Evolutionary conservation across 2,113 vertebrate genomes (phyloP), one percentile per base, ranked within the genome.

Genomic region (Taurulus bubalis): DNA sequence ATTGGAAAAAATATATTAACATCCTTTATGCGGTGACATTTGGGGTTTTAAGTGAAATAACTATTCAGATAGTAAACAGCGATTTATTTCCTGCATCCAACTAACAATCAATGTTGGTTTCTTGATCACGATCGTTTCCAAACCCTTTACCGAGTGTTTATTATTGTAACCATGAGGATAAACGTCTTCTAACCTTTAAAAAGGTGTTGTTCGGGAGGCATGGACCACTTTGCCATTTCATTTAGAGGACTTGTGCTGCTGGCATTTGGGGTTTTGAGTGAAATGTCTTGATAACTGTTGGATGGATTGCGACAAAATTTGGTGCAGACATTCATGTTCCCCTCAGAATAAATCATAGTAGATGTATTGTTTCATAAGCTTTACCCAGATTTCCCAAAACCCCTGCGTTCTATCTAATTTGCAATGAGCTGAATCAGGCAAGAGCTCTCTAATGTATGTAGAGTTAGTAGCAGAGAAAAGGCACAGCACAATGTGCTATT

Each of bases 401-500:
- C 62, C 38, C n/a, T 0, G 2, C 59, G 75, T 76, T 5, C 22
- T 58, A 30, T 58, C 62, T 77, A 65, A 81, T 59, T 53, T 70
- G 58, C 70, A 80, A 80, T 4, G 2, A 74, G 51, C 40, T 72
- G 63, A 77, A 78, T 85, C 53, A 84, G 55, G 58, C 65, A 51
- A 36, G 36, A 79, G 66, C 72, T 34, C 56, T 65, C 24, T 75
- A 67, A 79, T 68, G 78, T 56, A 60, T 55, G 71, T 65, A 42
- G 10, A 55, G 71, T 74, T 47, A 53, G 75, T 28, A 76, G 68
- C 64, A 71, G 45, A 45, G 56, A 73, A 68, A 72, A 83, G 38
- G 40, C 58, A 71, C 20, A 4, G 73, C 82, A 81, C 3, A 20
- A 71, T 84, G 71, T 18, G 80, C 87, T 79, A 75, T 85, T 87